Base-by-base conservation (phyloP, 2,797 vertebrate genomes). In the Cetoscarus ocellatus region DNA sequence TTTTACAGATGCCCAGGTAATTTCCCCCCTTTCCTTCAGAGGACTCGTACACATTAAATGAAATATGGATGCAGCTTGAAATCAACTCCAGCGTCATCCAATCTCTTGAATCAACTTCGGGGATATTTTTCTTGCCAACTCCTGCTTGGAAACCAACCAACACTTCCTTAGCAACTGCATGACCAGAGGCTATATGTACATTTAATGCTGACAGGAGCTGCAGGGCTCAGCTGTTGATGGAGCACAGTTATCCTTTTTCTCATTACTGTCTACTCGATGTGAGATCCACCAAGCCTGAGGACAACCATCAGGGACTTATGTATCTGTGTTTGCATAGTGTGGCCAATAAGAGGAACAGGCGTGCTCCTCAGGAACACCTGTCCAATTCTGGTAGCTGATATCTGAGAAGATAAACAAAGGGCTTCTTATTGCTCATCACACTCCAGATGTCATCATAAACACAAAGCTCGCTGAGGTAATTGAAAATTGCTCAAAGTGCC, bases 121-220 rank as follows among this genome's bases (percentile, higher is more conserved):
- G 75, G 76, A 90, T 86, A 77, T 85, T 90, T 86, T 76, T 67
- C 11, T 70, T 91, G 82, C 85, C 92, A 91, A 88, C 85, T 90
- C 75, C 75, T 92, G 87, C 90, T 83, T 94, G 75, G 92, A 93
- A 89, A 93, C 92, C 87, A 89, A 93, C 92, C 87, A 87, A 67
- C 80, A 84, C 80, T 89, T 93, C 89, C 92, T 85, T 94, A 90
- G 93, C 91, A 93, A 94, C 93, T 86, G 70, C 79, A 85, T 91
- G 76, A 68, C 89, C 84, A 60, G 67, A 43, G 61, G 93, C 88
- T 82, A 83, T 88, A 72, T 91, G 90, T 87, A 85, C 74, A 80
- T 91, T 90, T 89, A 90, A 91, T 73, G 67, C 71, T 87, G 88
- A 90, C 83, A 79, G 88, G 82, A 87, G 85, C 92, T 88, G 76